Conservation (phyloP, 2,797 vertebrate species). For the Gallirallus australis region DNA sequence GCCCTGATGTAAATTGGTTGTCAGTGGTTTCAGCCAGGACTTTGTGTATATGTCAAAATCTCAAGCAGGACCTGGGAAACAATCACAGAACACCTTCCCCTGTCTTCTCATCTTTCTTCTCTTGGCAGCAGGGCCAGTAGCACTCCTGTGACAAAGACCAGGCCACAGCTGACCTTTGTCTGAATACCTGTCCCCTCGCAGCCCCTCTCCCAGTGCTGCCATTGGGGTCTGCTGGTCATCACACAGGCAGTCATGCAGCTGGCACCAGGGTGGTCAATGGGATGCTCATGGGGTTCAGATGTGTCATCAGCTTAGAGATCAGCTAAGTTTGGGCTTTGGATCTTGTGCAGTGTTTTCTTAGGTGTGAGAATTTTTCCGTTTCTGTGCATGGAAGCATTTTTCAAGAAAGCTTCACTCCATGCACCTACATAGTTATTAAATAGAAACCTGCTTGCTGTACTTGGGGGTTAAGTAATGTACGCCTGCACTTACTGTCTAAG, state of each 20-base stretch:
- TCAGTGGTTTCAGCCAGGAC: not conserved
- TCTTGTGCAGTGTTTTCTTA: not conserved
- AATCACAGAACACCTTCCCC: not conserved
- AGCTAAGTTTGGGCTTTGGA: not conserved
- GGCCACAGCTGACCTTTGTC: not conserved
- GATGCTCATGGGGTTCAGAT: not conserved
- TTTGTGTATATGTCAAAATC: not conserved
- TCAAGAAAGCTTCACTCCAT: not conserved
- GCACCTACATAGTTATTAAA: not conserved
- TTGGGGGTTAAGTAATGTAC: accelerated
- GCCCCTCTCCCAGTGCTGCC: not conserved
- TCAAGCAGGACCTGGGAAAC: not conserved
- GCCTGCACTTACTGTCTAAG: not conserved
- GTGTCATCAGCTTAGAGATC: not conserved
- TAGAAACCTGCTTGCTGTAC: not conserved
- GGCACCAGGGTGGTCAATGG: not conserved
- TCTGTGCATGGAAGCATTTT: not conserved
- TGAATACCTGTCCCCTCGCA: accelerated
- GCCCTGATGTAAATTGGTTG: not conserved
- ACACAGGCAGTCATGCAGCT: not conserved
- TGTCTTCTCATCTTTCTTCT: not conserved
- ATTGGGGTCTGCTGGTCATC: not conserved
- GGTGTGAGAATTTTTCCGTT: not conserved
- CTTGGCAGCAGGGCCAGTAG: not conserved
- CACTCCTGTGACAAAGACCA: not conserved